Conservation (phyloP, 2,113 vertebrate genomes). For the Pao palembangensis region DNA sequence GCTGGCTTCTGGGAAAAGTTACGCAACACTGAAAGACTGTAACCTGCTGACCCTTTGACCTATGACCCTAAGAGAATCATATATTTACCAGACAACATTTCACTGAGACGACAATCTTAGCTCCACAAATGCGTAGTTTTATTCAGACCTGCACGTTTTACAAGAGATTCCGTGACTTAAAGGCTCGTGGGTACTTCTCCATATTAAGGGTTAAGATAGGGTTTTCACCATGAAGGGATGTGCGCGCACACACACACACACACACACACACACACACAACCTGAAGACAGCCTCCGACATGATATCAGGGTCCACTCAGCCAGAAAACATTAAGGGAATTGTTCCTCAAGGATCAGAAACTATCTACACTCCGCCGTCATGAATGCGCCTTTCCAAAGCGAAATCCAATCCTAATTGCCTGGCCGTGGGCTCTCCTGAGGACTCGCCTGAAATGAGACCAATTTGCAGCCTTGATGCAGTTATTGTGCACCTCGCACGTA, state of each 20-base stretch:
- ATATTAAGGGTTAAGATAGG: not conserved
- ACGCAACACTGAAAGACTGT: too few relatives aligned
- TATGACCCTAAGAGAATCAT: too few relatives aligned
- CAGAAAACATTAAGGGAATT: conserved; percentile 46
- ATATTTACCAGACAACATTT: too few relatives aligned
- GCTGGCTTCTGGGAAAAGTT: too few relatives aligned
- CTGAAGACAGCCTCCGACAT: not conserved
- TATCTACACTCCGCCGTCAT: conserved; percentile 34
- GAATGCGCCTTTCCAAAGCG: conserved; percentile 39
- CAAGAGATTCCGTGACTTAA: too few relatives aligned
- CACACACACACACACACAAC: conserved; percentile 9
- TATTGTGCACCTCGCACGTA: conserved; percentile 15
- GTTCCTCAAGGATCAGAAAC: conserved; percentile 41
- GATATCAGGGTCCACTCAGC: conserved; percentile 33
- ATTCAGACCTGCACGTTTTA: too few relatives aligned
- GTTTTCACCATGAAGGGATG: conserved; percentile 12
- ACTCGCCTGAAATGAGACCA: conserved; percentile 44
- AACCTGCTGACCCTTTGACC: too few relatives aligned
- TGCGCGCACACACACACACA: not conserved
- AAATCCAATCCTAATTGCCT: conserved; percentile 50
- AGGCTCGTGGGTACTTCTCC: not conserved
- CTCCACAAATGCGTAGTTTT: too few relatives aligned
- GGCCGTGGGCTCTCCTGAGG: conserved; percentile 29
- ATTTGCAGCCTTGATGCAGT: conserved; percentile 34
- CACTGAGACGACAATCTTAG: too few relatives aligned